phyloP scores from a whole-genome alignment of 2,113 vertebrate species.

The Chlorodrepanis virens region DNA sequence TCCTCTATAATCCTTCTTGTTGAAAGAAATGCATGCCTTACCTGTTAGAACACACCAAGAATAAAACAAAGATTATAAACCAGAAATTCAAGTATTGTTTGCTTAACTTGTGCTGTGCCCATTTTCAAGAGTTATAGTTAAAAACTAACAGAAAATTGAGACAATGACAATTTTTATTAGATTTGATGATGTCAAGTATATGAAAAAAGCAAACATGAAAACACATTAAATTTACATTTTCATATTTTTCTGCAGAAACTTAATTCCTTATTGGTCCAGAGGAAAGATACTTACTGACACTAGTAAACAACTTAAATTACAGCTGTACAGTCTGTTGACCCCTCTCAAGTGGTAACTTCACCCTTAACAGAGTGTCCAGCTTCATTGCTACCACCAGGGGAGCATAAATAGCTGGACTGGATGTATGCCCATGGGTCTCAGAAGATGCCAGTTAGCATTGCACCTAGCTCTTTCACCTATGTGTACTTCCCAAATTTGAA shows the following conservation, averaged over 20 bases:
- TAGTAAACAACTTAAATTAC: not conserved
- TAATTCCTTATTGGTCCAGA: not conserved
- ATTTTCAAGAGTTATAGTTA: not conserved
- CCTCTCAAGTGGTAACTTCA: not conserved
- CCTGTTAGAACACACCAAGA: constrained; percentile 71
- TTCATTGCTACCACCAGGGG: not conserved
- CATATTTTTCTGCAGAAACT: not conserved
- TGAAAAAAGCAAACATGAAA: not conserved
- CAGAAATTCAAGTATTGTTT: not conserved
- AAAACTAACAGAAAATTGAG: not conserved
- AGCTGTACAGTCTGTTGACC: not conserved
- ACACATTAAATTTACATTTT: not conserved
- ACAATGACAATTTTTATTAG: not conserved
- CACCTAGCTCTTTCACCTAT: not conserved
- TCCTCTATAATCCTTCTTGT: constrained; percentile 98
- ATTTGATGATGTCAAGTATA: not conserved
- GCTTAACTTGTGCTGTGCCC: not conserved
- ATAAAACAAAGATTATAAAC: not conserved
- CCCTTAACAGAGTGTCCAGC: not conserved
- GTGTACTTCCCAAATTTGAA: not conserved
- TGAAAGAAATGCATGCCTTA: constrained; percentile 98
- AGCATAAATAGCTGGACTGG: not conserved
- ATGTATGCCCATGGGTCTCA: accelerated
- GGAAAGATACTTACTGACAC: not conserved
- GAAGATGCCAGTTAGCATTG: not conserved